A percentile compares a stretch with the other conserved stretches of the same genome.
Evolutionary conservation across 1,140 invertebrate species (phyloP).

Genomic region (Euura saliciscinereae): DNA sequence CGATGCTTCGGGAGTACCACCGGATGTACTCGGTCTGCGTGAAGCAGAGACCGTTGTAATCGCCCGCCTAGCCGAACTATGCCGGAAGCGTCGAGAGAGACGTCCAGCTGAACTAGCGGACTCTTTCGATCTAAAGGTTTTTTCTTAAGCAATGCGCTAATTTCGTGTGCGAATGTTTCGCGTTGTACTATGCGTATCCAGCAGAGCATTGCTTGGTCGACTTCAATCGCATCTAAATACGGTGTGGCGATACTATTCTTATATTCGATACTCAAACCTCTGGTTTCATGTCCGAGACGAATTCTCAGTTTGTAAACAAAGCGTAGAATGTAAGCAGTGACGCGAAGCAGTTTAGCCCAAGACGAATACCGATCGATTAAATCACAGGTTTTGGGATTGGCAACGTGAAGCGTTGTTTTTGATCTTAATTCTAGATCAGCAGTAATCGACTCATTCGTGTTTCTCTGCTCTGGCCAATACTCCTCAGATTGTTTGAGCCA

Average conservation of each 20-base stretch:
- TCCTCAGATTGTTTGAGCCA: neutral
- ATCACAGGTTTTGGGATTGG: neutral
- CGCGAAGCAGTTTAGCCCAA: neutral
- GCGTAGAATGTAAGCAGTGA: neutral
- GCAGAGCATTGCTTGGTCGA: neutral
- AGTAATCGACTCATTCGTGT: neutral
- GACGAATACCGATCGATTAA: neutral
- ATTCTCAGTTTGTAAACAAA: neutral
- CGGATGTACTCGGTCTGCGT: constrained; percentile 23
- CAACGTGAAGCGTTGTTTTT: no score
- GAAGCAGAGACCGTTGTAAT: constrained; percentile 17
- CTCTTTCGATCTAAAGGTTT: neutral
- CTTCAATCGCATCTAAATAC: neutral
- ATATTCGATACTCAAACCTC: neutral
- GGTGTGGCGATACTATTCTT: neutral
- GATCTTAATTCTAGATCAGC: neutral
- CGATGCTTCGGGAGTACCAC: constrained; percentile 26
- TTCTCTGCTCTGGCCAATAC: neutral
- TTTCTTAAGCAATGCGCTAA: neutral
- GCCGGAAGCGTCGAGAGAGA: constrained; percentile 20
- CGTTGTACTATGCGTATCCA: neutral
- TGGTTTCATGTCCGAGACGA: no score
- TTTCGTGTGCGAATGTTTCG: neutral
- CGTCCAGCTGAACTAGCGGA: neutral
- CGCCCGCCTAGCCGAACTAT: constrained; percentile 28